phyloP scores from a whole-genome alignment of 2,797 vertebrate genomes.

The Lycodopsis pacificus region DNA sequence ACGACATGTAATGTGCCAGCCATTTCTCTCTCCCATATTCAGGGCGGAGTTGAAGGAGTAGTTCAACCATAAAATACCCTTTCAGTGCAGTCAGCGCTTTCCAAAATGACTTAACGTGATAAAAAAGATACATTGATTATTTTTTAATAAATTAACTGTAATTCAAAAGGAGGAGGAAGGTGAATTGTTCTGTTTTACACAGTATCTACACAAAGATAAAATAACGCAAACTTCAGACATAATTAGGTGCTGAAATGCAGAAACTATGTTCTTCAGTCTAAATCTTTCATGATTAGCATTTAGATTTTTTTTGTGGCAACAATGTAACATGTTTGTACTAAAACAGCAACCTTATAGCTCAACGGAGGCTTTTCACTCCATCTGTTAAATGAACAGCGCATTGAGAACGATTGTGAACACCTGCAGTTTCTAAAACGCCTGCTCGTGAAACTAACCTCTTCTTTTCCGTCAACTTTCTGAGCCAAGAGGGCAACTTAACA shows the following conservation, averaged over 20 bases:
- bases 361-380: slow-evolving; percentile 32
- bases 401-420: slow-evolving; percentile 37
- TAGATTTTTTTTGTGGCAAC: background rate
- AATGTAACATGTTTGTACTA: background rate
- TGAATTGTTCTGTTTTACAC: slow-evolving; percentile 57
- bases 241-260: slow-evolving; percentile 15
- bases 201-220: background rate
- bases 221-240: slow-evolving; percentile 32
- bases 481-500: slow-evolving; percentile 28
- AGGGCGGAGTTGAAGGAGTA: slow-evolving; percentile 31
- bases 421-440: slow-evolving; percentile 36
- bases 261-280: slow-evolving; percentile 15
- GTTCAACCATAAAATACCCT: slow-evolving; percentile 52
- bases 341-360: slow-evolving; percentile 16
- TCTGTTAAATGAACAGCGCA: slow-evolving; percentile 12
- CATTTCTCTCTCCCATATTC: background rate
- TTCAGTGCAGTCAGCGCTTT: slow-evolving; percentile 63
- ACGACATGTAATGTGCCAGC: slow-evolving; percentile 29
- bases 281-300: slow-evolving; percentile 8
- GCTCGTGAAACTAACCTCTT: slow-evolving; percentile 6
- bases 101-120: slow-evolving; percentile 25
- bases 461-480: slow-evolving; percentile 31
- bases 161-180: slow-evolving; percentile 70
- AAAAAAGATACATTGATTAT: slow-evolving; percentile 37
- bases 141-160: slow-evolving; percentile 37